phyloP scores from a whole-genome alignment of 2,888 invertebrate species.

The Lithophane ornitopus region DNA sequence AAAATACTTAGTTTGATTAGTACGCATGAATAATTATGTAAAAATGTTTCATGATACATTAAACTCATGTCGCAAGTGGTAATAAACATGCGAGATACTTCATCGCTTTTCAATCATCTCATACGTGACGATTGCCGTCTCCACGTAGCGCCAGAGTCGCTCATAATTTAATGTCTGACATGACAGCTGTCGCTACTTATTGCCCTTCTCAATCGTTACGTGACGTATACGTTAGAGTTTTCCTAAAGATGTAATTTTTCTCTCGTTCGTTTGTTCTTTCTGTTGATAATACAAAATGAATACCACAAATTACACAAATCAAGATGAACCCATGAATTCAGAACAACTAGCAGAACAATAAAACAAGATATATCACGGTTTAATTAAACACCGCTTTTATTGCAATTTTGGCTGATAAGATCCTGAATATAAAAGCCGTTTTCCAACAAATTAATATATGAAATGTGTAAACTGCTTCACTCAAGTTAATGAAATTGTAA shows the following conservation, averaged over 20 bases:
- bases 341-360: conserved; percentile 31
- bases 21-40: neutral
- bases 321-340: conserved; percentile 37
- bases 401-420: conserved; percentile 56
- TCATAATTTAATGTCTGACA: conserved; percentile 29
- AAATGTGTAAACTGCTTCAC: conserved; percentile 55
- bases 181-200: conserved; percentile 46
- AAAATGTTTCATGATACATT: conserved; percentile 6
- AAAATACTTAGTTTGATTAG: conserved; percentile 2
- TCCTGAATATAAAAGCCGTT: conserved; percentile 56
- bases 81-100: conserved; percentile 1
- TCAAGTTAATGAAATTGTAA: conserved; percentile 63
- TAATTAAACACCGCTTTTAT: conserved; percentile 55
- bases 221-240: neutral
- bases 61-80: conserved; percentile 7
- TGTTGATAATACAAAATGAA: conserved; percentile 2
- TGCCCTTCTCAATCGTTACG: conserved; percentile 7
- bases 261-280: neutral
- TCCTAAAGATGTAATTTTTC: neutral
- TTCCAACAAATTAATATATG: conserved; percentile 50
- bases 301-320: conserved; percentile 27
- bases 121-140: conserved; percentile 20
- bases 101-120: conserved; percentile 21
- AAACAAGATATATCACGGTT: conserved; percentile 48
- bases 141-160: neutral